Conservation (phyloP, 2,797 vertebrate species). For the Micropoecilia bifurca region DNA sequence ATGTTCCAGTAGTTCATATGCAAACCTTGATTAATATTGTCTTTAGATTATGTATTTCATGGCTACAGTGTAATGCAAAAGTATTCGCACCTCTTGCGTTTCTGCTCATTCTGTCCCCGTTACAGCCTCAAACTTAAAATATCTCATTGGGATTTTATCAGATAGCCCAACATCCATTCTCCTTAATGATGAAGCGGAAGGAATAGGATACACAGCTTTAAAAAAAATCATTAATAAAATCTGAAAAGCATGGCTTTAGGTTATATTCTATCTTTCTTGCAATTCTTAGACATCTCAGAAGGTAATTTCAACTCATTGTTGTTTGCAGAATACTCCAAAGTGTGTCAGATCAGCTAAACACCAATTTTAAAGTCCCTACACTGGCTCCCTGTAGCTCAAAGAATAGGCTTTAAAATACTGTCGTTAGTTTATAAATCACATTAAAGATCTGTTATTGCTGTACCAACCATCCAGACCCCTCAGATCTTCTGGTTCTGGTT, state of each 20-base stretch:
- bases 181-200: not conserved
- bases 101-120: not conserved
- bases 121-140: not conserved
- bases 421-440: too few relatives aligned
- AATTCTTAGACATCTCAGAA: not conserved
- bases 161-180: not conserved
- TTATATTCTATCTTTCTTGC: not conserved
- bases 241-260: not conserved
- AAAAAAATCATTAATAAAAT: not conserved
- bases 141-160: not conserved
- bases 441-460: too few relatives aligned
- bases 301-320: not conserved
- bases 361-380: too few relatives aligned
- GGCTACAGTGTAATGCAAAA: not conserved
- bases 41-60: not conserved
- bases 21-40: not conserved
- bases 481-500: too few relatives aligned
- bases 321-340: not conserved
- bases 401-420: too few relatives aligned
- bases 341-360: not conserved
- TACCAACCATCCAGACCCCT: too few relatives aligned
- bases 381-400: too few relatives aligned
- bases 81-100: not conserved
- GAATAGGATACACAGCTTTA: too few relatives aligned
- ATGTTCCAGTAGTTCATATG: not conserved